A percentile compares a stretch with the other conserved stretches of the same genome.
These are phyloP conservation scores for Sarcoramphus papa DNA, from an alignment of 2,797 vertebrate genomes.

Conservation along the genomic window DNA sequence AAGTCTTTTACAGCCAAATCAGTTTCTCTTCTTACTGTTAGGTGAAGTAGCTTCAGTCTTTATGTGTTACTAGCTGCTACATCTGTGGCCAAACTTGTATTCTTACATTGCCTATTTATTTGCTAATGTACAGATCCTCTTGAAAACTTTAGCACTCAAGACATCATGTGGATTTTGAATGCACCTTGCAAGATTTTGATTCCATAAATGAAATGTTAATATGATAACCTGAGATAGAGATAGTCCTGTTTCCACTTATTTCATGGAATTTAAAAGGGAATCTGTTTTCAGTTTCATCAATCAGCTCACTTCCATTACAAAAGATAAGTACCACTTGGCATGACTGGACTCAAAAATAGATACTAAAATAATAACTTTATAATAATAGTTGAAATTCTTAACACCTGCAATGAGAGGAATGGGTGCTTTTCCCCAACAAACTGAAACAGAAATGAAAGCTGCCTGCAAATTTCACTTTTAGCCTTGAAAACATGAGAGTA, in stretches of 20 bases:
- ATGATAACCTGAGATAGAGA: slow-evolving; percentile 54
- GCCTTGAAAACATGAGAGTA: not conserved
- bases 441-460: not conserved
- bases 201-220: slow-evolving; percentile 51
- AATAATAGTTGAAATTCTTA: slow-evolving; percentile 41
- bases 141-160: slow-evolving; percentile 66
- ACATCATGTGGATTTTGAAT: slow-evolving; percentile 65
- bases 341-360: slow-evolving; percentile 43
- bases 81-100: not conserved
- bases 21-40: not conserved
- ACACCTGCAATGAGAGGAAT: slow-evolving; percentile 15
- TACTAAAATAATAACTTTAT: slow-evolving; percentile 67
- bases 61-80: not conserved
- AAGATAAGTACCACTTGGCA: slow-evolving; percentile 72
- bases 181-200: slow-evolving; percentile 61
- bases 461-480: not conserved
- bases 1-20: not conserved
- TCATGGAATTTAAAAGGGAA: slow-evolving; percentile 54
- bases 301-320: slow-evolving; percentile 53
- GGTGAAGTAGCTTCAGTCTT: not conserved
- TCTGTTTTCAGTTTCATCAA: slow-evolving; percentile 64
- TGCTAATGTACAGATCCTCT: slow-evolving; percentile 68
- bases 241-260: slow-evolving; percentile 49
- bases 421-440: not conserved
- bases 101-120: slow-evolving; percentile 65